Conservation (phyloP, 2,888 invertebrate genomes). For the Drosophila paucipuncta region DNA sequence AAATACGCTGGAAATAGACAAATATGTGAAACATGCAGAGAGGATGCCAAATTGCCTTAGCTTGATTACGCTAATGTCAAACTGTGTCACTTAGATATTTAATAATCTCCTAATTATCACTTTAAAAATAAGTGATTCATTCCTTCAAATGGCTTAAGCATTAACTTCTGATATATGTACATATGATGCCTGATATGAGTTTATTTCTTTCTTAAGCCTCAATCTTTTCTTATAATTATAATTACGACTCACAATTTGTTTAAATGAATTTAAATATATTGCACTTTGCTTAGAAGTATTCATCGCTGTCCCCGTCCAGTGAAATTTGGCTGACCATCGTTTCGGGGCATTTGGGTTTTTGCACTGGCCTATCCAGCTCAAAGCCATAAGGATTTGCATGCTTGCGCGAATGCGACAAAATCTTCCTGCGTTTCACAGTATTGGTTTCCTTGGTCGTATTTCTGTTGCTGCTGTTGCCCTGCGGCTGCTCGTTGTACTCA, state of each 20-base stretch:
- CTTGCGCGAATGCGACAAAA: conserved; percentile 17
- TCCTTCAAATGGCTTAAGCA: no score
- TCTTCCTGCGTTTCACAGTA: conserved; percentile 9
- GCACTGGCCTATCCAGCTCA: conserved; percentile 22
- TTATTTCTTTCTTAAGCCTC: background rate
- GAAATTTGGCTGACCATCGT: conserved; percentile 47
- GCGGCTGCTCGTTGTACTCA: background rate
- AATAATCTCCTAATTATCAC: background rate
- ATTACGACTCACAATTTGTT: background rate
- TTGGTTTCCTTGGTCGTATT: background rate
- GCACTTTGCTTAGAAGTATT: conserved; percentile 12
- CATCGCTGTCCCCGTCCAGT: conserved; percentile 28
- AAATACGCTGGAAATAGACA: background rate
- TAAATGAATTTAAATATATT: conserved; percentile 6
- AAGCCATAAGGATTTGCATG: background rate
- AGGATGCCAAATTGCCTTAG: background rate
- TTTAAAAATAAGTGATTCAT: background rate
- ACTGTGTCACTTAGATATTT: background rate
- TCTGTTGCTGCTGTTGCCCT: background rate
- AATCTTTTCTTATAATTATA: background rate
- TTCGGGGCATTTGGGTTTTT: conserved; percentile 48
- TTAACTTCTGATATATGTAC: background rate
- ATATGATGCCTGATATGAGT: background rate
- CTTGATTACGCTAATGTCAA: background rate
- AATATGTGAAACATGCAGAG: background rate